Evolutionary conservation across 1,140 invertebrate species (phyloP), one percentile per base, ranked within the genome.

Genomic region (Drosophila athabasca): DNA sequence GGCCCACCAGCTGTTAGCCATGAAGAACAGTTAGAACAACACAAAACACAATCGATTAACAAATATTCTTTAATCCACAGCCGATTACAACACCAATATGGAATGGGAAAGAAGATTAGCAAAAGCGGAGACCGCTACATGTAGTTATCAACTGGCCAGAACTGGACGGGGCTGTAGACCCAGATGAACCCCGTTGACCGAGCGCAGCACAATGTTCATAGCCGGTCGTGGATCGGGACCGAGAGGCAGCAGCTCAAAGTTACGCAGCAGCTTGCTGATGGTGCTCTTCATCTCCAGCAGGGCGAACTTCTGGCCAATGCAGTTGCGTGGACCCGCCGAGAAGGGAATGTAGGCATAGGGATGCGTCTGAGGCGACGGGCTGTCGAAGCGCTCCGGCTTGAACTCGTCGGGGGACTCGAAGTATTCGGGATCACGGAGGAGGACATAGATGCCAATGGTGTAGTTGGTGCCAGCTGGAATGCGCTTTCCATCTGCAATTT

Each of bases 251-350:
- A 92, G 31, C 60, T 92, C 90, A 51, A 57, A 92, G 24, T 90
- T 72, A n/a, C 92, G 75, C 6, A 93, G 62, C 4, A 92, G 26
- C 64, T 92, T 91, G 29, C 91, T 91, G 9, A 93, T 70, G 4
- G 90, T 79, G 31, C 83, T 93, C 91, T 97, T 97, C 84, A 95
- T 92, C 92, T 97, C 96, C 78, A 96, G 90, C 90, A 95, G 92
- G 1, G 96, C 96, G 91, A 96, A 97, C 85, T 94, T 95, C 91
- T 96, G 95, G 64, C 95, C 95, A 93, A 89, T 90, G 77, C 95
- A 96, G 78, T 95, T 95, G 75, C 93, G 92, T 22, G 92, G 92
- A 11, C 95, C 95, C 39, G 94, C 94, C n/a, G 93, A 94, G 81
- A 96, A 95, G 49, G 95, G 94, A 39, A 95, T 91, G 82, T 93